phyloP scores from a whole-genome alignment of 2,113 vertebrate genomes.

The Cygnus atratus region DNA sequence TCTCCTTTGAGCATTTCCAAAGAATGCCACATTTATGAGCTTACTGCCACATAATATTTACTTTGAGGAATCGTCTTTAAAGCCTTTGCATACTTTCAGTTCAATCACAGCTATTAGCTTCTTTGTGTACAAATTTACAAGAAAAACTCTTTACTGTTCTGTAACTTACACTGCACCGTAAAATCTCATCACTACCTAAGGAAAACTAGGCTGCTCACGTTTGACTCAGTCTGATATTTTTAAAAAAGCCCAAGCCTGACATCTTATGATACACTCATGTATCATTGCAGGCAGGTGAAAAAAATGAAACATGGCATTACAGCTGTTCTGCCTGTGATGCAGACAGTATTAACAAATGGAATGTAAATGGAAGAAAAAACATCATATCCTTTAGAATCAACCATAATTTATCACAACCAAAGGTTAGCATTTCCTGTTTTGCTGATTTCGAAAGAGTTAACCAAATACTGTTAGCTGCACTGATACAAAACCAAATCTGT shows the following conservation, averaged over 20 bases:
- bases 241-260: neutral
- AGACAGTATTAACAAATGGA: neutral
- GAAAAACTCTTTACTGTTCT: neutral
- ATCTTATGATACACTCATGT: neutral
- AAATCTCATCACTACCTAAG: neutral
- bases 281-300: neutral
- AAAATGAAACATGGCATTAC: neutral
- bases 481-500: neutral
- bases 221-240: neutral
- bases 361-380: conserved; percentile 7
- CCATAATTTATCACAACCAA: neutral
- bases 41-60: neutral
- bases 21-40: neutral
- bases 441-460: neutral
- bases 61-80: neutral
- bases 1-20: neutral
- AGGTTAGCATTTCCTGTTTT: neutral
- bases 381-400: neutral
- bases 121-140: neutral
- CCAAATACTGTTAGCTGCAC: neutral
- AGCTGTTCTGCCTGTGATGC: neutral
- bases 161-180: neutral
- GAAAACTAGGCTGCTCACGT: neutral
- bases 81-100: neutral
- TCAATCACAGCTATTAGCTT: neutral